Evolutionary conservation across 2,888 invertebrate genomes (phyloP).

Genomic region (Lathronympha strigana): DNA sequence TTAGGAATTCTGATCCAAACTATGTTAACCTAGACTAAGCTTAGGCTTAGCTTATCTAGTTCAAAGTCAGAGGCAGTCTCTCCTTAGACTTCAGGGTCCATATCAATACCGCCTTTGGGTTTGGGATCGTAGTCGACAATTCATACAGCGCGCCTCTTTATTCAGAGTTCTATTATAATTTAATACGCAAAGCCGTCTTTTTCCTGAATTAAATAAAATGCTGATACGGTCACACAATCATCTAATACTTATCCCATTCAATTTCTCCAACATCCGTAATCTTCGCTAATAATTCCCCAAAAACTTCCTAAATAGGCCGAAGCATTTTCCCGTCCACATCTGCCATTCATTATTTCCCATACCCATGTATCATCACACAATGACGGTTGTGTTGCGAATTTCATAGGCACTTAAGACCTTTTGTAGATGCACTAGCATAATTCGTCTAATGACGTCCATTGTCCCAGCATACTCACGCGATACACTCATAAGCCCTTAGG

Average conservation of each 20-base stretch:
- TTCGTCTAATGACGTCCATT: constrained; percentile 40
- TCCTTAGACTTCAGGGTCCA: no score
- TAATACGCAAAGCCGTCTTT: no score
- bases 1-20: neutral
- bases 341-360: constrained; percentile 32
- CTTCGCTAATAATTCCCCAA: constrained; percentile 9
- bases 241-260: no score
- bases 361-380: neutral
- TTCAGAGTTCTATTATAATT: no score
- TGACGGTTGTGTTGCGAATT: neutral
- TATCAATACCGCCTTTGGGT: no score
- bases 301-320: constrained; percentile 9
- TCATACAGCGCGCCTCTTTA: no score
- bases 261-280: constrained; percentile 1
- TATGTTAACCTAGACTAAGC: no score
- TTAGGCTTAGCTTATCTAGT: no score
- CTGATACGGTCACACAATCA: no score
- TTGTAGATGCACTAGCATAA: neutral
- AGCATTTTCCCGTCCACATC: constrained; percentile 23
- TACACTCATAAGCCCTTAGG: constrained; percentile 17
- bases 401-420: neutral
- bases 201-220: no score
- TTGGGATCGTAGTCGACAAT: no score
- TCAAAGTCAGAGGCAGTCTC: no score
- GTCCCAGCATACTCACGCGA: constrained; percentile 34